Percentiles rank a stretch among this genome's conserved stretches.
These are phyloP conservation scores for Acanthosepion esculentum DNA, from an alignment of 2,888 invertebrate genomes.

Conservation along the genomic window DNA sequence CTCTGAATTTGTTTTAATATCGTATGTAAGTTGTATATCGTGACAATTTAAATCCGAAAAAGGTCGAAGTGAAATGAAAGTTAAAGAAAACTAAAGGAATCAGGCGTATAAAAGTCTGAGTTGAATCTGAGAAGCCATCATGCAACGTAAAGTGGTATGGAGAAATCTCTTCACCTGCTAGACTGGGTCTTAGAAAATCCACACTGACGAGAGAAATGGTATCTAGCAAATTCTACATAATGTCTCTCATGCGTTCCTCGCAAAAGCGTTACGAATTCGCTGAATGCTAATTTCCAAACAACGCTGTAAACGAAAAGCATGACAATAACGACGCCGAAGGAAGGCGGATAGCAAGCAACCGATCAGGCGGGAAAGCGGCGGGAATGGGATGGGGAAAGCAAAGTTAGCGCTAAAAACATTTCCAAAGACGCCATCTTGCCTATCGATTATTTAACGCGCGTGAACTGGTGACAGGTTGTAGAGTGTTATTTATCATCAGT, in stretches of 20 bases:
- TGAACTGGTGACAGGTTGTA: constrained; percentile 33
- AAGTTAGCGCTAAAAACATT: constrained; percentile 2
- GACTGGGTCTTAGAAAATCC: neutral
- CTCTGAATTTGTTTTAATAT: too few relatives aligned
- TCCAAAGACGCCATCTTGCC: constrained; percentile 33
- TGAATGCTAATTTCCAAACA: neutral
- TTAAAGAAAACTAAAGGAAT: too few relatives aligned
- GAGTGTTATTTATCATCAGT: neutral
- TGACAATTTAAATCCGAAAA: too few relatives aligned
- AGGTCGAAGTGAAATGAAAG: too few relatives aligned
- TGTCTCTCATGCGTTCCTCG: neutral
- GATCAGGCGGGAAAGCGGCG: neutral
- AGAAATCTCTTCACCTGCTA: too few relatives aligned
- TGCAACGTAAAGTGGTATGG: too few relatives aligned
- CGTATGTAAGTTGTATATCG: too few relatives aligned
- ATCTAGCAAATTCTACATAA: neutral
- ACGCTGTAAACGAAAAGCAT: neutral
- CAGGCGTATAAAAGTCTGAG: too few relatives aligned
- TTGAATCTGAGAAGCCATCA: neutral
- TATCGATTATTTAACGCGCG: constrained; percentile 33
- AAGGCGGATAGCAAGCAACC: neutral
- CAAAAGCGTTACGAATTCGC: neutral
- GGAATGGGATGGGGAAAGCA: neutral
- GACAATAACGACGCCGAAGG: neutral
- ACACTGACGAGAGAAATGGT: neutral